phyloP scores from a whole-genome alignment of 2,797 vertebrate species.

The Takifugu ocellatus region DNA sequence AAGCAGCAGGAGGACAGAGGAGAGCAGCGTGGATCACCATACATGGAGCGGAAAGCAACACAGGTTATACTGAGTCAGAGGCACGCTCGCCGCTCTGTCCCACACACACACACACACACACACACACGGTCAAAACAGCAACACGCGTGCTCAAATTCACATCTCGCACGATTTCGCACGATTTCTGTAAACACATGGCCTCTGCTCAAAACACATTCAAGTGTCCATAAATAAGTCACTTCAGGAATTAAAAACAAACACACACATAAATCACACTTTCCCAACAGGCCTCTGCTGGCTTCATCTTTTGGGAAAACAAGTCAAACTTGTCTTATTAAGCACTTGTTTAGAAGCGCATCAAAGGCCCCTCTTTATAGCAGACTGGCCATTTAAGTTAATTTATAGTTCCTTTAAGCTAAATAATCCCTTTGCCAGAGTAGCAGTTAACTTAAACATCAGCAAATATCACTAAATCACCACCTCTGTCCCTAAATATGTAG shows the following conservation, averaged over 20 bases:
- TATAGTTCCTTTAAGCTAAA: slow-evolving; percentile 35
- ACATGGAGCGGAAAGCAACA: slow-evolving; percentile 78
- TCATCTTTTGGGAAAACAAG: slow-evolving; percentile 49
- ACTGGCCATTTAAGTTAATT: slow-evolving; percentile 12
- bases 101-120: slow-evolving; percentile 1
- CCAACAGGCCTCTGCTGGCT: slow-evolving; percentile 35
- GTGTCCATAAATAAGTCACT: slow-evolving; percentile 61
- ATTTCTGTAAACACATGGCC: slow-evolving; percentile 34
- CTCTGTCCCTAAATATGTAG: slow-evolving; percentile 34
- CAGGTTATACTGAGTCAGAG: slow-evolving; percentile 71
- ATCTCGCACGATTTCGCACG: slow-evolving; percentile 24
- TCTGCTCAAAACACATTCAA: slow-evolving; percentile 45
- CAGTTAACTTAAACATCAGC: slow-evolving; percentile 39
- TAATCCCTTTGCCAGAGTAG: slow-evolving; percentile 43
- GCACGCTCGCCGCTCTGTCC: slow-evolving; percentile 26
- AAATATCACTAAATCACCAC: slow-evolving; percentile 36
- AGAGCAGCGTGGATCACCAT: slow-evolving; percentile 68
- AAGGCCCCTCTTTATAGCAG: slow-evolving; percentile 23
- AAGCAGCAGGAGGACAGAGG: slow-evolving; percentile 38
- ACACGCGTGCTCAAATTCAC: slow-evolving; percentile 49
- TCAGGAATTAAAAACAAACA: slow-evolving; percentile 34
- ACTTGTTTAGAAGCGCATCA: slow-evolving; percentile 41
- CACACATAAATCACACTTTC: slow-evolving; percentile 21
- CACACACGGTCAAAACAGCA: slow-evolving; percentile 18
- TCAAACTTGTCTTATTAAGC: slow-evolving; percentile 43